Conservation (phyloP, 2,888 invertebrate genomes). For the Scaptomyza cyrtandrae region DNA sequence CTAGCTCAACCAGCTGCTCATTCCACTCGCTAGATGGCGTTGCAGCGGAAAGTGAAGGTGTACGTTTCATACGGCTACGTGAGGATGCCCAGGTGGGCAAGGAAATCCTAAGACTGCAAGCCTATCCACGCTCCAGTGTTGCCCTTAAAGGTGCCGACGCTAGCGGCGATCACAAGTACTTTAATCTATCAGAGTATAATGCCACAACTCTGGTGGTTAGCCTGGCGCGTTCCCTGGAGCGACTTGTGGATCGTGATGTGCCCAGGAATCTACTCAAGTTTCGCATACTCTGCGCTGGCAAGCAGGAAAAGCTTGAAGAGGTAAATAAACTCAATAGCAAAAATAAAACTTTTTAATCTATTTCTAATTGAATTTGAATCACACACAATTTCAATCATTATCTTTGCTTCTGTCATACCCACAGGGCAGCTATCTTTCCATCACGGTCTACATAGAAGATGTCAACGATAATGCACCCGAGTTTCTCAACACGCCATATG, state of each 20-base stretch:
- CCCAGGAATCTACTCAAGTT: conserved; percentile 94
- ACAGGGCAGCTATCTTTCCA: conserved; percentile 92
- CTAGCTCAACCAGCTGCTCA: conserved; percentile 89
- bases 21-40: conserved; percentile 89
- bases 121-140: conserved; percentile 89
- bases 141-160: conserved; percentile 81
- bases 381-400: background rate
- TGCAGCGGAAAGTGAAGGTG: conserved; percentile 87
- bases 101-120: conserved; percentile 91
- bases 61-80: conserved; percentile 93
- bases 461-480: conserved; percentile 93
- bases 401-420: background rate
- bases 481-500: conserved; percentile 92
- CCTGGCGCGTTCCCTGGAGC: conserved; percentile 91
- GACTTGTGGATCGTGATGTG: conserved; percentile 91
- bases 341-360: background rate
- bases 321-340: conserved; percentile 43
- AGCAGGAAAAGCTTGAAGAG: conserved; percentile 82
- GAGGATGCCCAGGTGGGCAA: conserved; percentile 92
- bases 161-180: conserved; percentile 83
- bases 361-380: background rate
- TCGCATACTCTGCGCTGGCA: conserved; percentile 88
- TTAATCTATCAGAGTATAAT: conserved; percentile 88
- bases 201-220: conserved; percentile 91
- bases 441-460: conserved; percentile 95